Evolutionary conservation across 2,113 vertebrate genomes (phyloP).

Genomic region (Gracilinanus agilis): DNA sequence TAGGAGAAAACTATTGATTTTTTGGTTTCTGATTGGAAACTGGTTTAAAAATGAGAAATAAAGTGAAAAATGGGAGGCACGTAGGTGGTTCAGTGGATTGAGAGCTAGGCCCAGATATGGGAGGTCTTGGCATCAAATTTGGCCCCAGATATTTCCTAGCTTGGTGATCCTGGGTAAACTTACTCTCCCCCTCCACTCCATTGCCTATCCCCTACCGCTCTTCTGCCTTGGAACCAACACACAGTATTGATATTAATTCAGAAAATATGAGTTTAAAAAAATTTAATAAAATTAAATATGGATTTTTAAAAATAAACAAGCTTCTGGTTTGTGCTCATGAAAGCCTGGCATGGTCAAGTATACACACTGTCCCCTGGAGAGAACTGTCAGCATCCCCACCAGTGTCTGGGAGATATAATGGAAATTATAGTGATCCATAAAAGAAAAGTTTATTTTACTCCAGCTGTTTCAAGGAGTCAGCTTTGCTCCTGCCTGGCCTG

Average conservation of each 20-base stretch:
- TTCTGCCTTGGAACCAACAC: no score
- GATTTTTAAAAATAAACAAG: background rate
- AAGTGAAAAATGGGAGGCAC: background rate
- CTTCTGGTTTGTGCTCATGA: background rate
- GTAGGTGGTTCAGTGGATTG: no score
- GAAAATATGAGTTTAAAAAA: no score
- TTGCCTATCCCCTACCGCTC: no score
- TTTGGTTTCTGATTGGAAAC: background rate
- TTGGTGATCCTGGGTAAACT: no score
- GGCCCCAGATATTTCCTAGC: no score
- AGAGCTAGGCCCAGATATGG: no score
- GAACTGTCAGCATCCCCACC: background rate
- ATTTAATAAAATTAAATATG: background rate
- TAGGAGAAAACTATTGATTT: background rate
- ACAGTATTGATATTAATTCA: no score
- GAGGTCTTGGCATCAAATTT: no score
- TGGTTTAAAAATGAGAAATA: background rate
- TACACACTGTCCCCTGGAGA: rapidly evolving
- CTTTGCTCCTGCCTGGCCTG: background rate
- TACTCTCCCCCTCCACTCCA: no score
- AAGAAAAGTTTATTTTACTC: constrained; percentile 21
- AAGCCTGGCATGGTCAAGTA: background rate
- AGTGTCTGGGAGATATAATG: background rate
- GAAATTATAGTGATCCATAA: background rate
- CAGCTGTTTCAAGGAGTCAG: background rate